These are phyloP conservation scores for Pyrochroa serraticornis DNA, from an alignment of 2,888 invertebrate genomes.

Conservation along the genomic window DNA sequence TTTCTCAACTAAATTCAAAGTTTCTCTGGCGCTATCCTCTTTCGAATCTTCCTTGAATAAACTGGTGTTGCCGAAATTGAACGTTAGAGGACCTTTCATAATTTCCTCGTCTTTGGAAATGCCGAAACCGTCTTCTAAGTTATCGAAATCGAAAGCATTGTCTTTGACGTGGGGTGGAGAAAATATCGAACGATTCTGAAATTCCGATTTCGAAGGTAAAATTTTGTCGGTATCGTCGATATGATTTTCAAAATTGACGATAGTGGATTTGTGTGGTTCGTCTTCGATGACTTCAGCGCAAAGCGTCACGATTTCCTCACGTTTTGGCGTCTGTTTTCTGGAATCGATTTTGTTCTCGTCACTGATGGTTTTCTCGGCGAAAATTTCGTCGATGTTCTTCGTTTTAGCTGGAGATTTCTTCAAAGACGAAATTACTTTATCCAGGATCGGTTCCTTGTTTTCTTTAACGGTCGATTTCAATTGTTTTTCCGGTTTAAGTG, in stretches of 20 bases:
- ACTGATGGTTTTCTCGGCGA: constrained; percentile 38
- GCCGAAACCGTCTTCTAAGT: constrained; percentile 67
- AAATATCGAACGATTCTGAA: constrained; percentile 69
- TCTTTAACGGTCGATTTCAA: constrained; percentile 43
- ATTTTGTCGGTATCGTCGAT: neutral
- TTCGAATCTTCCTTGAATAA: constrained; percentile 78
- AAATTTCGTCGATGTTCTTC: constrained; percentile 44
- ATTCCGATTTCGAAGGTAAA: constrained; percentile 4
- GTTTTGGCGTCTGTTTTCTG: constrained; percentile 3
- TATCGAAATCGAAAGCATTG: constrained; percentile 65
- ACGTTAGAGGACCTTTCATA: constrained; percentile 65
- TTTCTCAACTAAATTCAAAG: constrained; percentile 83
- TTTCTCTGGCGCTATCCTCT: constrained; percentile 83
- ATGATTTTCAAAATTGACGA: constrained; percentile 3
- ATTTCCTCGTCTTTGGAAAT: constrained; percentile 65
- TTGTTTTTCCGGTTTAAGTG: constrained; percentile 28
- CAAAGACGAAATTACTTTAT: constrained; percentile 21
- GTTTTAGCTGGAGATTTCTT: constrained; percentile 33
- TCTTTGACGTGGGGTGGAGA: constrained; percentile 69
- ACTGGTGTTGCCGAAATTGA: constrained; percentile 69
- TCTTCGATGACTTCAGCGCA: neutral
- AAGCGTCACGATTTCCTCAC: neutral
- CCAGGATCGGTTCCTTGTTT: constrained; percentile 29
- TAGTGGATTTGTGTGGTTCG: no score
- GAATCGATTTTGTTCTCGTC: constrained; percentile 44